Base-by-base conservation (phyloP, 2,888 invertebrate species). In the Acleris sparsana region DNA sequence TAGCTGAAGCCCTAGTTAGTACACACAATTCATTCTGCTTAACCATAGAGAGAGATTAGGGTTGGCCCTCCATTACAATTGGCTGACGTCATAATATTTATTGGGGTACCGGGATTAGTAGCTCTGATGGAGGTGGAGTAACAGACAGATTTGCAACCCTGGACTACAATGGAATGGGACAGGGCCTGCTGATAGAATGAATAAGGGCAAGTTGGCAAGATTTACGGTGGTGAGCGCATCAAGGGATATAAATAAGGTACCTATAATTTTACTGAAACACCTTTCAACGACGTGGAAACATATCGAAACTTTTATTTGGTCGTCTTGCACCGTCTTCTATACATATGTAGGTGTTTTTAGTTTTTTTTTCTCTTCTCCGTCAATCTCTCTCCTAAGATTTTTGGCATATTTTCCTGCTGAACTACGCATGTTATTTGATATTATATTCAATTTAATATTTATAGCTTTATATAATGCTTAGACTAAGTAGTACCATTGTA, bases 11-110 rank as follows among this genome's bases (percentile, higher is more conserved):
- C 17, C 53, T 60, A 64, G 53, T 49, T 20, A 55, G 48, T 55
- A 64, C 43, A 63, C 60, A 61, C 67, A 63, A 68, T 68, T 61
- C 53, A 68, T 68, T 61, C 63, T 68, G 67, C 59, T 63, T 55
- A 63, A 33, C 63, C 60, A 53, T 68, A 63, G 53, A 16, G 58
- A 55, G 60, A 49, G 53, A 63, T 58, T 58, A 55, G 58, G 59
- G 67, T 63, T 48, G 57, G 44, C 67, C 62, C 11, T 64, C 55
- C 55, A 55, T 64, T 60, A 60, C 60, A 29, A 53, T 60, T n/a
- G 48, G 22, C 63, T 53, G 68, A 68, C 63, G 64, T 58, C 61
- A 58, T 64, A 61, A 61, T 64, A 68, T 68, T 68, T 68, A 68
- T 68, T 64, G 61, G 61, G 64, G 64, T 62, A 53, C 58, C 60